Evolutionary conservation across 2,797 vertebrate species (phyloP).

Genomic region (Florisuga fusca): DNA sequence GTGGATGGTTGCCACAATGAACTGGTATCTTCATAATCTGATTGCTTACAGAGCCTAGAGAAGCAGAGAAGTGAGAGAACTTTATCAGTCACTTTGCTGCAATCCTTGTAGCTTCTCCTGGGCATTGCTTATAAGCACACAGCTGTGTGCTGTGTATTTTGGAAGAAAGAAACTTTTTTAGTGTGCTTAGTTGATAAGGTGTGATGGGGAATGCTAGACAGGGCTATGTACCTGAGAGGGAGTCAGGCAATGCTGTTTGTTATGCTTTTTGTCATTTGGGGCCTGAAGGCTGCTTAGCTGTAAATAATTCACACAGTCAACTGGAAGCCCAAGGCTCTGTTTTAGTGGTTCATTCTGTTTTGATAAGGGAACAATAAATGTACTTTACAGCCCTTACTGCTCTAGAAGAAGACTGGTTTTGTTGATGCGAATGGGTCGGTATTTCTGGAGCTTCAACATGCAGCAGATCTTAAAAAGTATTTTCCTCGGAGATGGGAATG

Average conservation of each 20-base stretch:
- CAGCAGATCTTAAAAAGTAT: not conserved
- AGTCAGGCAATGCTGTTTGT: not conserved
- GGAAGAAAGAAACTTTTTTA: not conserved
- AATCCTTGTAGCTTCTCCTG: not conserved
- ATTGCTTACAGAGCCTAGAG: rapidly evolving
- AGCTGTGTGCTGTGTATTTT: not conserved
- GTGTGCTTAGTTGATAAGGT: not conserved
- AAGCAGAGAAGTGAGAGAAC: not conserved
- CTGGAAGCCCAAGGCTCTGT: not conserved
- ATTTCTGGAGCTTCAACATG: not conserved
- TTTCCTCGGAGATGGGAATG: not conserved
- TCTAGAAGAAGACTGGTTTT: not conserved
- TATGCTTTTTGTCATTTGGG: not conserved
- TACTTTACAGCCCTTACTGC: not conserved
- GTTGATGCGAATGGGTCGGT: not conserved
- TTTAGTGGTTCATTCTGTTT: not conserved
- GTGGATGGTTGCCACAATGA: not conserved
- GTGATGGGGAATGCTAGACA: not conserved
- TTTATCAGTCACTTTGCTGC: not conserved
- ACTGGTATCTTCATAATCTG: not conserved
- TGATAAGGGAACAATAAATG: not conserved
- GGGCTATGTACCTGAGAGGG: not conserved
- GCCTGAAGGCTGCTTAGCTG: not conserved
- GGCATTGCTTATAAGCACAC: not conserved
- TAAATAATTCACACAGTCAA: not conserved